Evolutionary conservation across 2,888 invertebrate genomes (phyloP).

Genomic region (Congeria kusceri): DNA sequence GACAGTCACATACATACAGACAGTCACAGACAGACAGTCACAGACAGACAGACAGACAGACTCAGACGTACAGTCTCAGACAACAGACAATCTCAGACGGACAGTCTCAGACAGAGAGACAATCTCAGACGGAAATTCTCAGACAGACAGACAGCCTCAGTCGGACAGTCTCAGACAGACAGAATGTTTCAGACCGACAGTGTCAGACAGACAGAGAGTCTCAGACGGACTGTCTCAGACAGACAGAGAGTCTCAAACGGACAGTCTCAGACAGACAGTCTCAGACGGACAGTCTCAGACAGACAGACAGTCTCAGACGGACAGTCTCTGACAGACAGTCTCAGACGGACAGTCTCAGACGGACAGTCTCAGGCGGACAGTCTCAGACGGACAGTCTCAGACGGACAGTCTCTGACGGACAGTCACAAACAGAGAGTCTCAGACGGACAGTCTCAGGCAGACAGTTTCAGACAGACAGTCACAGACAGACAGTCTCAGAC

Average conservation of each 20-base stretch:
- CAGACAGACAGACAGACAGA: conserved; percentile 3
- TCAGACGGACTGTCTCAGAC: neutral
- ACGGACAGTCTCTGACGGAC: neutral
- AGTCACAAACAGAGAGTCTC: neutral
- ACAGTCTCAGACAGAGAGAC: neutral
- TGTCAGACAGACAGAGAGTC: neutral
- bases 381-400: neutral
- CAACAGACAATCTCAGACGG: neutral
- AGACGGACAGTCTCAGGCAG: neutral
- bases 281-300: neutral
- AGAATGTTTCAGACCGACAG: too few relatives aligned
- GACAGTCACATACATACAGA: neutral
- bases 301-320: neutral
- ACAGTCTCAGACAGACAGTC: neutral
- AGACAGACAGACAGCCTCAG: too few relatives aligned
- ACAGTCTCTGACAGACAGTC: neutral
- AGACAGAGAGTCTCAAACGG: neutral
- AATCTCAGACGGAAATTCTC: neutral
- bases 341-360: neutral
- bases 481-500: neutral
- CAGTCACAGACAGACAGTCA: neutral
- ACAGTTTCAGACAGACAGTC: too few relatives aligned
- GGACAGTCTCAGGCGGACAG: too few relatives aligned
- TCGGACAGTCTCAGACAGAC: too few relatives aligned
- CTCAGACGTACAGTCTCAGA: neutral